A percentile compares a stretch with the other conserved stretches of the same genome.
phyloP scores from a whole-genome alignment of 2,797 vertebrate genomes.

The Tokudaia muenninki region DNA sequence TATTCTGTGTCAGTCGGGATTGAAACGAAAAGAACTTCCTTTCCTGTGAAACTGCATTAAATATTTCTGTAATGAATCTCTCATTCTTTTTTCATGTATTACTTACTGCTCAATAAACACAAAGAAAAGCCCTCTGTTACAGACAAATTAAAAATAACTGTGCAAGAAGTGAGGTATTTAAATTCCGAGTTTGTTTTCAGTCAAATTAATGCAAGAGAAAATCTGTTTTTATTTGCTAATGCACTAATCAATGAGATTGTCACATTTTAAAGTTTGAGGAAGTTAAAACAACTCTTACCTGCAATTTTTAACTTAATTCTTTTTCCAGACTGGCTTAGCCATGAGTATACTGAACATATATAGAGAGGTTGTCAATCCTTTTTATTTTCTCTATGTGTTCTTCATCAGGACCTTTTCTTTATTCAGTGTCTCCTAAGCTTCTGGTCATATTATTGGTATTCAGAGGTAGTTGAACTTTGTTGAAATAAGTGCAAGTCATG shows the following conservation, averaged over 20 bases:
- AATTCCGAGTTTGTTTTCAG: not conserved
- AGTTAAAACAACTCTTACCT: not conserved
- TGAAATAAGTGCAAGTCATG: not conserved
- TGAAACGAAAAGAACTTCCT: not conserved
- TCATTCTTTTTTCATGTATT: not conserved
- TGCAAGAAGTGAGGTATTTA: not conserved
- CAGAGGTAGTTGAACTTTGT: not conserved
- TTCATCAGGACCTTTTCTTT: not conserved
- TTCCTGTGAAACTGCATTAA: not conserved
- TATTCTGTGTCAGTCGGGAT: not conserved
- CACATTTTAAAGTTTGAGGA: not conserved
- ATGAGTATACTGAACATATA: not conserved
- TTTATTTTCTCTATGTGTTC: not conserved
- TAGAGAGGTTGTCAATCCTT: not conserved
- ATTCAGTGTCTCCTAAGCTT: conserved; percentile 38
- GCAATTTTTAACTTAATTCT: not conserved
- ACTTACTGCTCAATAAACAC: not conserved
- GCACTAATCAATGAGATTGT: too few relatives aligned
- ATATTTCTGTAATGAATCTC: not conserved
- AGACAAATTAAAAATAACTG: not conserved
- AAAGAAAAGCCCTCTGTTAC: not conserved
- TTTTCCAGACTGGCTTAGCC: not conserved
- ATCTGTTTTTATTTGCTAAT: not conserved
- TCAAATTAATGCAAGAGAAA: not conserved
- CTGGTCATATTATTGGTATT: not conserved